Conservation (phyloP, 2,113 vertebrate species). For the Semnornis frantzii region DNA sequence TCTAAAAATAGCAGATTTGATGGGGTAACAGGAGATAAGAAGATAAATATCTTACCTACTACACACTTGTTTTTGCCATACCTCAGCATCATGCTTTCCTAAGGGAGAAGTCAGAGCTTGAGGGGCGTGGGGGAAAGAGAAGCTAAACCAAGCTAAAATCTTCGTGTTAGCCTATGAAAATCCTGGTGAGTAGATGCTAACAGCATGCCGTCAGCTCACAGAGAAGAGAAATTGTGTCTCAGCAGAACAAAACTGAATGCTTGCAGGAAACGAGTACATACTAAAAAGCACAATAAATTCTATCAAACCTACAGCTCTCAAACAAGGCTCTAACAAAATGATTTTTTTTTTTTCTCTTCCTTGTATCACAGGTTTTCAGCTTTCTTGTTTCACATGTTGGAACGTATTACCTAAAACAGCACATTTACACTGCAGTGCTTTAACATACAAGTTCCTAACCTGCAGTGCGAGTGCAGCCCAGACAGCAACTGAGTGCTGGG, state of each 20-base stretch:
- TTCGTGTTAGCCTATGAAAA: background rate
- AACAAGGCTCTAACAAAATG: background rate
- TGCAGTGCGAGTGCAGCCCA: too few relatives aligned
- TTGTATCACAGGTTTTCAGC: background rate
- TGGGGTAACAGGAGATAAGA: background rate
- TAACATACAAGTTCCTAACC: background rate
- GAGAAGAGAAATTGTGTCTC: slow-evolving; percentile 5
- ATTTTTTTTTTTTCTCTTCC: background rate
- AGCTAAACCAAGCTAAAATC: background rate
- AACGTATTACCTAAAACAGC: background rate
- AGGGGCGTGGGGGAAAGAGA: background rate
- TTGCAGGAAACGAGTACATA: background rate
- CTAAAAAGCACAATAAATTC: slow-evolving; percentile 19
- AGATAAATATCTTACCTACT: background rate
- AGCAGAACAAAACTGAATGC: background rate
- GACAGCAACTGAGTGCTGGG: too few relatives aligned
- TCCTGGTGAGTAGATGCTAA: slow-evolving; percentile 1
- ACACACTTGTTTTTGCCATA: background rate
- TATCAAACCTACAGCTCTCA: slow-evolving; percentile 5
- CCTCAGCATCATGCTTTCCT: background rate
- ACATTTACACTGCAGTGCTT: background rate
- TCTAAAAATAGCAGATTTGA: background rate
- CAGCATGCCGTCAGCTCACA: background rate
- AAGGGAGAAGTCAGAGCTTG: background rate
- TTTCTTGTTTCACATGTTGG: background rate